A percentile compares a stretch with the other conserved stretches of the same genome.
Conservation (phyloP, 2,888 invertebrate genomes). For the Micropterix aruncella region DNA sequence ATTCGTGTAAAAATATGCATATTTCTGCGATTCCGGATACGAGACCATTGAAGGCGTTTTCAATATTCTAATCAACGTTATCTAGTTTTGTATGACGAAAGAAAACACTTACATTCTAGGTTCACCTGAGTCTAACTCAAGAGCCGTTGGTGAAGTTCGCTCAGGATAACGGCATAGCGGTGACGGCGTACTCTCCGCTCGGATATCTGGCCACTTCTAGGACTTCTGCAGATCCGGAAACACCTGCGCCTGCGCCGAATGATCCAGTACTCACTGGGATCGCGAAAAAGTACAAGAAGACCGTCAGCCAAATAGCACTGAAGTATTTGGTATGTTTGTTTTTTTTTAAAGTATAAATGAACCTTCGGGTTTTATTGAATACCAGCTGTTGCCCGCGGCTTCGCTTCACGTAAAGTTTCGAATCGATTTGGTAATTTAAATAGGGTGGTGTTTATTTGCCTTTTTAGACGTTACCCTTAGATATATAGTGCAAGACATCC, state of each 20-base stretch:
- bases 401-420: neutral
- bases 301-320: conserved; percentile 42
- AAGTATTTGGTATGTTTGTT: conserved; percentile 47
- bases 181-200: conserved; percentile 52
- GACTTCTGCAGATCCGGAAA: conserved; percentile 19
- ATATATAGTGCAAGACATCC: too few relatives aligned
- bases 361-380: too few relatives aligned
- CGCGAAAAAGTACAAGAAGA: conserved; percentile 43
- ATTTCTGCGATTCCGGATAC: too few relatives aligned
- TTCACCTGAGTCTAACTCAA: conserved; percentile 47
- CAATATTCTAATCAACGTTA: too few relatives aligned
- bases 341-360: too few relatives aligned
- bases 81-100: too few relatives aligned
- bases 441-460: too few relatives aligned
- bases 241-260: conserved; percentile 26
- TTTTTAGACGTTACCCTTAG: too few relatives aligned
- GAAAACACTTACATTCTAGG: too few relatives aligned
- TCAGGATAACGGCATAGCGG: conserved; percentile 37
- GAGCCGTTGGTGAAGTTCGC: conserved; percentile 44
- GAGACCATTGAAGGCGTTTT: too few relatives aligned
- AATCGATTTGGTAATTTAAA: neutral
- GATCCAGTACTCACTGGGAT: conserved; percentile 35
- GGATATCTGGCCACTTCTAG: conserved; percentile 34
- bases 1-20: too few relatives aligned
- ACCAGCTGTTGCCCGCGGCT: too few relatives aligned